A percentile compares a stretch with the other conserved stretches of the same genome.
Conservation (phyloP, 64 coral and sea anemone genomes). For the Actinia equina region DNA sequence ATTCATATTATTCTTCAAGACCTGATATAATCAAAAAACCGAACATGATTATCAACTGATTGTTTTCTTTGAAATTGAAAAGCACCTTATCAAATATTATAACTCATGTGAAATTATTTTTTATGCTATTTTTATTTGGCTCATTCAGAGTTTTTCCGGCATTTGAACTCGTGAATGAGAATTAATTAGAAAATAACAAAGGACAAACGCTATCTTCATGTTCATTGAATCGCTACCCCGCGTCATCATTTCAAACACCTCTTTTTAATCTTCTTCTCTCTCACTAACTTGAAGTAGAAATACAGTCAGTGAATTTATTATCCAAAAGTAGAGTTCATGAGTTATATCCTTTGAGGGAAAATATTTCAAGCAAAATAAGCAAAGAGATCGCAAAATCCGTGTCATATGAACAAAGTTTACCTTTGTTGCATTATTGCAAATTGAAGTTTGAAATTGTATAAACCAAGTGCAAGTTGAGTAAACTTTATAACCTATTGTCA, state of each 20-base stretch:
- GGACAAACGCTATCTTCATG: neutral
- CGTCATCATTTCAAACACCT: neutral
- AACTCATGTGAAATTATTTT: neutral
- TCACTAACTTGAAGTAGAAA: neutral
- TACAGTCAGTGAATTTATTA: neutral
- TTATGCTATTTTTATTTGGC: neutral
- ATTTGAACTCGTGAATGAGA: neutral
- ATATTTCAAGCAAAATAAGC: neutral
- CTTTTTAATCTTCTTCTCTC: neutral
- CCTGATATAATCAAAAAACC: neutral
- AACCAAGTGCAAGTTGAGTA: neutral
- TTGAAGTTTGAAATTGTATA: conserved; percentile 25
- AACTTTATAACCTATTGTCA: conserved; percentile 3
- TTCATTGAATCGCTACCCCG: no score
- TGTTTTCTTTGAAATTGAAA: neutral
- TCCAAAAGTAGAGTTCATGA: neutral
- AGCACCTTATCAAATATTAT: neutral
- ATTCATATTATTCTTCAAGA: neutral
- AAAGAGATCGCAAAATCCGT: neutral
- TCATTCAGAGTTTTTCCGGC: conserved; percentile 4
- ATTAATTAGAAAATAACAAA: conserved; percentile 12
- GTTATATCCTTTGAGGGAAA: neutral
- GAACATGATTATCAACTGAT: neutral
- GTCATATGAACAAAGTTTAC: neutral
- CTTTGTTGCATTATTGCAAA: neutral